Percentiles rank a stretch among this genome's conserved stretches.
Conservation (phyloP, 1,140 invertebrate genomes). For the Cyphomyrmex costatus region DNA sequence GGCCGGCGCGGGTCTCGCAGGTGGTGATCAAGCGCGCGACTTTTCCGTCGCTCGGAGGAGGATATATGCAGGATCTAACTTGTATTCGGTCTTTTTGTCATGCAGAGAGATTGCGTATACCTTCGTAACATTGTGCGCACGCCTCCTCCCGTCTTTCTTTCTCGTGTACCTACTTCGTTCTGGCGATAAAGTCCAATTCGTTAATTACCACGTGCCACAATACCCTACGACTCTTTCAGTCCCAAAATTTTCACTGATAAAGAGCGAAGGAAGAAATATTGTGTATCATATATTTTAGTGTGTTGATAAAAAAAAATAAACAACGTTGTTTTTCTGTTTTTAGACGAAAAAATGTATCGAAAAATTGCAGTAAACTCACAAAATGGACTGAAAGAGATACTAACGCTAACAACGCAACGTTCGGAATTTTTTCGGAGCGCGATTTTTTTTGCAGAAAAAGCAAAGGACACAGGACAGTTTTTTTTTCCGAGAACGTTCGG, state of each 20-base stretch:
- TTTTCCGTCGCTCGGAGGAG: neutral
- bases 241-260: neutral
- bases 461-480: slow-evolving; percentile 16
- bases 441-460: slow-evolving; percentile 30
- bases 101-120: slow-evolving; percentile 47
- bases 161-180: slow-evolving; percentile 52
- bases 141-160: slow-evolving; percentile 34
- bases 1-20: neutral
- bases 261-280: neutral
- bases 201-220: slow-evolving; percentile 42
- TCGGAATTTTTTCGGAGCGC: slow-evolving; percentile 33
- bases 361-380: slow-evolving; percentile 1
- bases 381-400: neutral
- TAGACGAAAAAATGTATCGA: neutral
- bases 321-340: neutral
- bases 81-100: slow-evolving; percentile 35
- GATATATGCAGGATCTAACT: slow-evolving; percentile 26
- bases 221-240: slow-evolving; percentile 10
- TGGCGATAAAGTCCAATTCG: slow-evolving; percentile 57
- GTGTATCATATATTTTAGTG: neutral
- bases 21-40: slow-evolving; percentile 25
- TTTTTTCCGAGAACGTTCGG: slow-evolving; percentile 1
- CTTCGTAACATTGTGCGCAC: slow-evolving; percentile 34
- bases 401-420: neutral
- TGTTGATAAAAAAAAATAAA: neutral